These are phyloP conservation scores for Agrotis segetum DNA, from an alignment of 2,888 invertebrate genomes.

Conservation along the genomic window DNA sequence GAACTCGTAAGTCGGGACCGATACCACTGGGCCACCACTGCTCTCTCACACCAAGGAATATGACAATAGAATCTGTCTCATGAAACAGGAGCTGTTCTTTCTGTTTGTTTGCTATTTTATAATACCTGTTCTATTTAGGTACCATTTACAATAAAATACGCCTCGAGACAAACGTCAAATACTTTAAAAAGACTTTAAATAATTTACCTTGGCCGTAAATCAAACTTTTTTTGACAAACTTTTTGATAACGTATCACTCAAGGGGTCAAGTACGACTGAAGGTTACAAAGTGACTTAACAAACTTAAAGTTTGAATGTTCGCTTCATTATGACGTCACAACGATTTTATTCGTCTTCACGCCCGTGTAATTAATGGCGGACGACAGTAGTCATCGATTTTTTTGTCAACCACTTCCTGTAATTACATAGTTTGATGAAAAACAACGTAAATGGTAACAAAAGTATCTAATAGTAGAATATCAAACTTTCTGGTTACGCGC, in stretches of 20 bases:
- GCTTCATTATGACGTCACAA: slow-evolving; percentile 36
- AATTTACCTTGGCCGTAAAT: slow-evolving; percentile 33
- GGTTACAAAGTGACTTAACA: slow-evolving; percentile 16
- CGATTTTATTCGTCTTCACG: slow-evolving; percentile 10
- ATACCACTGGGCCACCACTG: too few relatives aligned
- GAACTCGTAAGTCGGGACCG: too few relatives aligned
- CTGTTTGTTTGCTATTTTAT: too few relatives aligned
- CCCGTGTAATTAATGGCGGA: slow-evolving; percentile 9
- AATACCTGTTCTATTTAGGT: too few relatives aligned
- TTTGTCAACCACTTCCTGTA: slow-evolving; percentile 11
- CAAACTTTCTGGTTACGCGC: too few relatives aligned
- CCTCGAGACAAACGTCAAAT: too few relatives aligned
- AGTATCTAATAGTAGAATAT: background rate
- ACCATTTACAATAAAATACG: too few relatives aligned
- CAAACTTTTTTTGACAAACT: slow-evolving; percentile 41
- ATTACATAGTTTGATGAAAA: slow-evolving; percentile 6
- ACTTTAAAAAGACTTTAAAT: background rate
- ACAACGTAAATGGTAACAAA: background rate
- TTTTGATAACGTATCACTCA: slow-evolving; percentile 47
- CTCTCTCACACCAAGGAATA: too few relatives aligned
- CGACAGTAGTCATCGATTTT: slow-evolving; percentile 13
- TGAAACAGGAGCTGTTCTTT: too few relatives aligned
- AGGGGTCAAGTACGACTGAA: slow-evolving; percentile 40
- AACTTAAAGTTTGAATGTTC: slow-evolving; percentile 30
- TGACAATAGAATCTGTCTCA: too few relatives aligned